A percentile compares a stretch with the other conserved stretches of the same genome.
phyloP scores from a whole-genome alignment of 2,888 invertebrate species.

The Idaea biselata region DNA sequence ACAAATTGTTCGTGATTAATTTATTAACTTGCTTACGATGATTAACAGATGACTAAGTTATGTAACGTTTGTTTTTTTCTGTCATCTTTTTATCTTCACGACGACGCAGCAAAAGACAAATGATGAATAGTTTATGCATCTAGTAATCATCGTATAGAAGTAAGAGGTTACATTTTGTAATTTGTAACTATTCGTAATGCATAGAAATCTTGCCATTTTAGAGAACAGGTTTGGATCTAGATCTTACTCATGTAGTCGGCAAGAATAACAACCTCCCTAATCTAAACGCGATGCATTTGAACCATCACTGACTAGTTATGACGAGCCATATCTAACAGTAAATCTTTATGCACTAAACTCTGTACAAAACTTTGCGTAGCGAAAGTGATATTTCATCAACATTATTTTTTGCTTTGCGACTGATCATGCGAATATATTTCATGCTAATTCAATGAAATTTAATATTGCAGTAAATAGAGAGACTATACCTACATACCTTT shows the following conservation, averaged over 20 bases:
- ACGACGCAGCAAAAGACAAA: no score
- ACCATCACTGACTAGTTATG: constrained; percentile 11
- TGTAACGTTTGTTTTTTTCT: no score
- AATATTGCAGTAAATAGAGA: background rate
- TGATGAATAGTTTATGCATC: no score
- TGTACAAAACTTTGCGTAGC: constrained; percentile 33
- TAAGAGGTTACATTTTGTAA: no score
- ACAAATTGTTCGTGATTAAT: no score
- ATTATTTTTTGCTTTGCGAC: constrained; percentile 55
- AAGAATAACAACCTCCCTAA: background rate
- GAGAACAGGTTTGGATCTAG: no score
- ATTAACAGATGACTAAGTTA: no score
- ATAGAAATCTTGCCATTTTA: no score
- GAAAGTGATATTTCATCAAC: constrained; percentile 45
- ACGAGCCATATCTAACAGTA: constrained; percentile 5
- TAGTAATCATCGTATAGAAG: no score
- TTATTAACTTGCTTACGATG: no score
- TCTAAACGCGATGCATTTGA: constrained; percentile 4
- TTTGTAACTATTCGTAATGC: no score
- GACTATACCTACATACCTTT: background rate
- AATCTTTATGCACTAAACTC: constrained; percentile 26
- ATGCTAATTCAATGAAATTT: constrained; percentile 15
- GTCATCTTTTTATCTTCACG: no score
- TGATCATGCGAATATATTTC: constrained; percentile 41
- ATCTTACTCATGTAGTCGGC: background rate